Percentiles rank a stretch among this genome's conserved stretches.
phyloP scores from a whole-genome alignment of 1,140 invertebrate genomes.

The Aleiodes sp. region DNA sequence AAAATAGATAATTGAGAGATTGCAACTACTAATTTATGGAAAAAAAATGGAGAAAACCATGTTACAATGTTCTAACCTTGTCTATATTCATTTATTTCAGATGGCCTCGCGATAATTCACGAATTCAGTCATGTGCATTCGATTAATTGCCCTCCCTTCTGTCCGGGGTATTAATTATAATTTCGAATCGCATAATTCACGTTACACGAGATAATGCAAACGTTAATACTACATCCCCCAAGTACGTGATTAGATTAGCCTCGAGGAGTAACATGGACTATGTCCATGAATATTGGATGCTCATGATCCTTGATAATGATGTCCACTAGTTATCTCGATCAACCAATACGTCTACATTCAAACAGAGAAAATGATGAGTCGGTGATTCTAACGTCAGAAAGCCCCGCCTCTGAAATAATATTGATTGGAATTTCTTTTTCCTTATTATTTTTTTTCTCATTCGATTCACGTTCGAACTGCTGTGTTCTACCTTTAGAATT shows the following conservation, averaged over 20 bases:
- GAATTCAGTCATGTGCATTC: conserved; percentile 8
- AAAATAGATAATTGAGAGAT: no score
- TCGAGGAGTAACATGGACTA: neutral
- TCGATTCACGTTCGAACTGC: conserved; percentile 41
- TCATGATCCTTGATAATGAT: neutral
- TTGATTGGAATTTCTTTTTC: neutral
- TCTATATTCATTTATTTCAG: conserved; percentile 12
- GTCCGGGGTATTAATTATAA: conserved; percentile 23
- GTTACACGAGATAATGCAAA: conserved; percentile 16
- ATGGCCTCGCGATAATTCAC: neutral
- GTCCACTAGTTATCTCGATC: neutral
- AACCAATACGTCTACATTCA: neutral
- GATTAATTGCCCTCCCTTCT: conserved; percentile 19
- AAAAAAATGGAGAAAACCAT: no score
- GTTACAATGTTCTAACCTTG: conserved; percentile 3
- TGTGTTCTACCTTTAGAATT: conserved; percentile 38
- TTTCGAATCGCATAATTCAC: conserved; percentile 14
- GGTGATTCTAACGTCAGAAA: neutral
- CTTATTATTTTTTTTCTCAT: neutral
- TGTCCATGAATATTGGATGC: conserved; percentile 20
- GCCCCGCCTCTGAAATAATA: neutral
- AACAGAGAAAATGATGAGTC: neutral
- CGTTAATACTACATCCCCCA: neutral
- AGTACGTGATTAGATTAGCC: conserved; percentile 22
- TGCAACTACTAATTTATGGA: no score